These are phyloP conservation scores for Caloenas nicobarica DNA, from an alignment of 2,113 vertebrate species.

Conservation along the genomic window DNA sequence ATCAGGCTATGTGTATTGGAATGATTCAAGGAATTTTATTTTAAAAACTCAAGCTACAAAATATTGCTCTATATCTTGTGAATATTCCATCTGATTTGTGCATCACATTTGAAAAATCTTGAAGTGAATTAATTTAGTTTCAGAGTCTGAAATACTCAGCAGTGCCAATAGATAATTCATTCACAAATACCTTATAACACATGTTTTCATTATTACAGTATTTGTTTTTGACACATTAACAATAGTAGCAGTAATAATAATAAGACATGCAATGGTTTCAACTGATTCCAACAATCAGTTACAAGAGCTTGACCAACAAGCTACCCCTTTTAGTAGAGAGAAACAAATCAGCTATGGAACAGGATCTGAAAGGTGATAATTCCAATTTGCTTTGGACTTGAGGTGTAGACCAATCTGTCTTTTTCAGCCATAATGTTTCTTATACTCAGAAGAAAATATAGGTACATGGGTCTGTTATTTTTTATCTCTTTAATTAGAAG, in stretches of 20 bases:
- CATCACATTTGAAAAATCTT: neutral
- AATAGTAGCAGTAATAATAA: neutral
- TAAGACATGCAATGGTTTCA: neutral
- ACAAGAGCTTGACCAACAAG: neutral
- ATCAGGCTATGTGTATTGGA: neutral
- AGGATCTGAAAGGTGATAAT: neutral
- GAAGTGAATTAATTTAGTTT: neutral
- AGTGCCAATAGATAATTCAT: neutral
- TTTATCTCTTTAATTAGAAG: neutral
- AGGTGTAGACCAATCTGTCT: neutral
- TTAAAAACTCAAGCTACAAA: neutral
- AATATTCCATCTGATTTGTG: neutral
- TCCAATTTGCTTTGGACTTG: neutral
- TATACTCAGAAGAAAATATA: neutral
- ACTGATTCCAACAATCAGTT: neutral
- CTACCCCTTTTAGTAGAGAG: neutral
- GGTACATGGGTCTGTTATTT: neutral
- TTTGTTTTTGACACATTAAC: neutral
- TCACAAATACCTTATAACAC: neutral
- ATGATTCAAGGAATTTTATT: neutral
- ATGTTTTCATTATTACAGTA: neutral
- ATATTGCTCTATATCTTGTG: neutral
- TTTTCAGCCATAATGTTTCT: neutral
- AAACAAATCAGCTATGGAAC: neutral
- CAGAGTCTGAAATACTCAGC: neutral